These are phyloP conservation scores for Eolophus roseicapilla DNA, from an alignment of 2,113 vertebrate species.

Conservation along the genomic window DNA sequence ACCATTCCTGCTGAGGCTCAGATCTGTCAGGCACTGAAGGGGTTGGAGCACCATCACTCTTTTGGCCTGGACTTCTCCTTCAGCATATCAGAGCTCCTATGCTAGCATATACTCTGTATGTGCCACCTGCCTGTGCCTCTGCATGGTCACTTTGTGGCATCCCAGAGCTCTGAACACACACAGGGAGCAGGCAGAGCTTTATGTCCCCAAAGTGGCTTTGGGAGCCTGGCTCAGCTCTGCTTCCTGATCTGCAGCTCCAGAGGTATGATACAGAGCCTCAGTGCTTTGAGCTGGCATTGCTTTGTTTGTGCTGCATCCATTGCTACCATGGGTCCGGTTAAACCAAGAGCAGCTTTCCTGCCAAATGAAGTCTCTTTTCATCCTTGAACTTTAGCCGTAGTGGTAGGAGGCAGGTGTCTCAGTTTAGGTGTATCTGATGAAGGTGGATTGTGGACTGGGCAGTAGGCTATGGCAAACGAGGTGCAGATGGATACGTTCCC, in stretches of 20 bases:
- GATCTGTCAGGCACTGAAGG: neutral
- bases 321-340: neutral
- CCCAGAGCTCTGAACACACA: neutral
- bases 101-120: neutral
- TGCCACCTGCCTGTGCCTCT: neutral
- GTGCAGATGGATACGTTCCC: neutral
- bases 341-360: neutral
- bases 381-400: neutral
- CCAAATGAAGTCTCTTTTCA: neutral
- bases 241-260: neutral
- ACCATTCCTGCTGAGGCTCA: neutral
- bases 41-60: neutral
- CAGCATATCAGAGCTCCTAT: neutral
- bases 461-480: neutral
- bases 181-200: neutral
- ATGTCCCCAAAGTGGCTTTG: neutral
- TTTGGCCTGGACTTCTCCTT: neutral
- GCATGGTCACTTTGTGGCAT: neutral
- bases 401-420: neutral
- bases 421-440: neutral
- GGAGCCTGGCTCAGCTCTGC: neutral
- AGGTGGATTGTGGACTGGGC: neutral
- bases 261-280: neutral
- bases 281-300: neutral
- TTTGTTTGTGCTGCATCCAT: neutral